phyloP scores from a whole-genome alignment of 1,140 invertebrate genomes.

The Chironomus tepperi region DNA sequence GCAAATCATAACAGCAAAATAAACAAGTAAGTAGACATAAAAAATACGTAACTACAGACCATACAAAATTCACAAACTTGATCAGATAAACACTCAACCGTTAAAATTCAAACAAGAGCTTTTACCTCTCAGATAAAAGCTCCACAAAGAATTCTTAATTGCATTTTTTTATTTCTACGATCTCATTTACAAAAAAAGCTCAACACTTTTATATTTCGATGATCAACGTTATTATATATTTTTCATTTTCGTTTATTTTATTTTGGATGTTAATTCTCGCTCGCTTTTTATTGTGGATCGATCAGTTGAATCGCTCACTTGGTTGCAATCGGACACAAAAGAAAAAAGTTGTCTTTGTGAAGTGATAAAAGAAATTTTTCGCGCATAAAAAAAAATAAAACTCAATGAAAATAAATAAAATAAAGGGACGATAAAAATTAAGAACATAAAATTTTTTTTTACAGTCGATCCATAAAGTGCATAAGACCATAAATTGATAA shows the following conservation, averaged over 20 bases:
- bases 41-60: too few relatives aligned
- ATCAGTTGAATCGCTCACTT: not conserved
- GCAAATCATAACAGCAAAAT: too few relatives aligned
- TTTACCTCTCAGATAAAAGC: not conserved
- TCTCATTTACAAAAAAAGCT: not conserved
- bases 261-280: constrained; percentile 22
- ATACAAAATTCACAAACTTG: too few relatives aligned
- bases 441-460: not conserved
- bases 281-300: constrained; percentile 8
- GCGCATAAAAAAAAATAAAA: not conserved
- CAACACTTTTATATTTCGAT: not conserved
- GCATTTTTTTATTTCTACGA: not conserved
- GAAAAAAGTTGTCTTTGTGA: not conserved
- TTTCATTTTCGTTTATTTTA: constrained; percentile 4
- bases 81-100: not conserved
- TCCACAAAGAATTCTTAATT: not conserved
- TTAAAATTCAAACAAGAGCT: not conserved
- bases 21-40: too few relatives aligned
- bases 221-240: not conserved
- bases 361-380: not conserved
- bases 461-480: not conserved
- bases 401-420: not conserved
- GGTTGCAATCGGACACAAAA: constrained; percentile 6
- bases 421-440: not conserved
- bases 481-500: not conserved